Percentiles rank a stretch among this genome's conserved stretches.
These are phyloP conservation scores for Sebastes itinus DNA, from an alignment of 2,797 vertebrate genomes.

Conservation along the genomic window DNA sequence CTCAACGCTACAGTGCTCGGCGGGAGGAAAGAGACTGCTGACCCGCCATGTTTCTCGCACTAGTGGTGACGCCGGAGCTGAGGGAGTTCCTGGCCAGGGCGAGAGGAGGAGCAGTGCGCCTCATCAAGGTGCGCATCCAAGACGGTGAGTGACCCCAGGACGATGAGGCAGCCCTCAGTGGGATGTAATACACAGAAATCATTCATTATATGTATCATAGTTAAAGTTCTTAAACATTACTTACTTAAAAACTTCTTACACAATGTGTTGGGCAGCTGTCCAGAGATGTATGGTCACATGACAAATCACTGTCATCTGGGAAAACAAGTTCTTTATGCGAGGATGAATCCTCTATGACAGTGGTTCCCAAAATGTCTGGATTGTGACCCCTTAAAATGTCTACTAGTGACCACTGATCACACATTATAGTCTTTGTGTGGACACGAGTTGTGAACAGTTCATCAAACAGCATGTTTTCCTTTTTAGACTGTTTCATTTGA, in stretches of 20 bases:
- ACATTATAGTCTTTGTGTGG: not conserved
- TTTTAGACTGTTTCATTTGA: not conserved
- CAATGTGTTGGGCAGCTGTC: not conserved
- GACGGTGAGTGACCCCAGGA: constrained; percentile 89
- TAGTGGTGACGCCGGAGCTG: constrained; percentile 94
- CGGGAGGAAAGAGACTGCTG: constrained; percentile 63
- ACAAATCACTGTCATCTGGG: not conserved
- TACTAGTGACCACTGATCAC: not conserved
- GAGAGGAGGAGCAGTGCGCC: constrained; percentile 90
- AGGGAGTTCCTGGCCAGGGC: constrained; percentile 95
- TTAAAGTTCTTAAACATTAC: not conserved
- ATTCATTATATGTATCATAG: not conserved
- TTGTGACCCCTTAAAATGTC: not conserved
- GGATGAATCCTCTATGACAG: not conserved
- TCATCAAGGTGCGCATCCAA: constrained; percentile 96
- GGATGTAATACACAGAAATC: not conserved
- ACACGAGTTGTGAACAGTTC: not conserved
- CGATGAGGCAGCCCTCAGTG: not conserved
- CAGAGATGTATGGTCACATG: not conserved
- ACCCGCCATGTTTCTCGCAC: constrained; percentile 93
- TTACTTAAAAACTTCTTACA: not conserved
- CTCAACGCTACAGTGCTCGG: constrained; percentile 30
- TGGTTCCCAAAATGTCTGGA: not conserved
- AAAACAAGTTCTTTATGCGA: not conserved
- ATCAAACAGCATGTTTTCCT: not conserved